Evolutionary conservation across 2,113 vertebrate genomes (phyloP), one percentile per base, ranked within the genome.

Genomic region (Buteo buteo): DNA sequence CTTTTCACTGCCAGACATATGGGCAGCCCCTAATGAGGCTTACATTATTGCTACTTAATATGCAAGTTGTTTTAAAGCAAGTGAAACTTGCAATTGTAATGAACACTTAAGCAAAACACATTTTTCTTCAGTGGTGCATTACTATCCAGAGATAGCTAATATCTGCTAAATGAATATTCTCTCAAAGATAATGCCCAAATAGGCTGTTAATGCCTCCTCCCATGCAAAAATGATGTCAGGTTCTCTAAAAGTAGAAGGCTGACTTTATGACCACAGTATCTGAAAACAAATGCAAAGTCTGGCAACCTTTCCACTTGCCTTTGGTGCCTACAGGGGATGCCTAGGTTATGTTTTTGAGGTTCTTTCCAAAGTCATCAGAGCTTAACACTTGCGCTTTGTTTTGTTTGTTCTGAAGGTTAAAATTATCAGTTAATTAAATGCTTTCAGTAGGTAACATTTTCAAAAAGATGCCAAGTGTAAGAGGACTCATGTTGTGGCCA

Each of bases 41-140:
- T 95, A 79, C 57, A 94, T 96, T 96, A 94, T 84, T 92, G 83
- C 95, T 95, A 79, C 81, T 97, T 97, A 95, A 97, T 95, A 96
- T 91, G 93, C 94, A 94, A 96, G 97, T 95, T 97, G 88, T 94
- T 94, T 71, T 90, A 94, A 95, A 95, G 94, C 86, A 85, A 91
- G 88, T 72, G 83, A 94, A 89, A 95, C 83, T 96, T 57, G 83
- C 69, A 54, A 24, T 69, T 73, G 77, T 92, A 94, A 95, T 93
- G 94, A 94, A 91, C 81, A 31, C 91, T 97, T 94, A 76, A 94
- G 69, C 52, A 96, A 97, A 94, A 61, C 93, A 73, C 93, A 87
- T 94, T 96, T 94, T 94, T 97, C 91, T 96, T 95, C 58, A 3
- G 81, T 61, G 91, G 77, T 26, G 89, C 86, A 91, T 95, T 97